Conservation (phyloP, 2,888 invertebrate genomes). For the Uropetala carovei region DNA sequence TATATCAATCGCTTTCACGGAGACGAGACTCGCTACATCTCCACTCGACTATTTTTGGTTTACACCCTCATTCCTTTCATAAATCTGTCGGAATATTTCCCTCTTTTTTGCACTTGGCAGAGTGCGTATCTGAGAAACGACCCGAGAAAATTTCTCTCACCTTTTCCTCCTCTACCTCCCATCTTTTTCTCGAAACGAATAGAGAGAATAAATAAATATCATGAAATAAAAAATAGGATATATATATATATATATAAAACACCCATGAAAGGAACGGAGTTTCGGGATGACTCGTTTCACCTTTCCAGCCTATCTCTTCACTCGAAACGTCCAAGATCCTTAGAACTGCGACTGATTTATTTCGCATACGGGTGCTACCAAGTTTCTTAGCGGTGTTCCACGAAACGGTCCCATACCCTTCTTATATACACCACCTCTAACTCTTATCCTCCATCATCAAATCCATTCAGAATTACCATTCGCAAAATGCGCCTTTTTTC, state of each 20-base stretch:
- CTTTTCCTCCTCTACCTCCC: not conserved
- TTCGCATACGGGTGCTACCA: not conserved
- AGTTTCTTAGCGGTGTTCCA: not conserved
- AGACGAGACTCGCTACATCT: not conserved
- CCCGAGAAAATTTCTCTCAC: not conserved
- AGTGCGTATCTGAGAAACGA: not conserved
- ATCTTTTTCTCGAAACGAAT: not conserved
- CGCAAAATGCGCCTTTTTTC: not conserved
- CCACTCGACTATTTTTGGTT: not conserved
- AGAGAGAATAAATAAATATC: not conserved
- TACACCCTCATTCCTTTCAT: not conserved
- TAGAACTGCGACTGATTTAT: not conserved
- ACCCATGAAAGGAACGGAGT: not conserved
- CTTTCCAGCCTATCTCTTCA: not conserved
- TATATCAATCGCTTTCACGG: not conserved
- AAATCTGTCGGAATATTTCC: not conserved
- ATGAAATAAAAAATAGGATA: not conserved
- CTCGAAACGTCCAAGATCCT: not conserved
- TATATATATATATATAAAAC: not conserved
- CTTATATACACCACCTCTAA: too few relatives aligned
- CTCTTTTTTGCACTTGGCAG: not conserved
- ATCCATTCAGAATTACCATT: not conserved
- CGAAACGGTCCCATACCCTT: not conserved
- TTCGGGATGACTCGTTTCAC: not conserved
- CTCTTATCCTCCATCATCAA: not conserved